Evolutionary conservation across 2,888 invertebrate genomes (phyloP), one percentile per base, ranked within the genome.

Genomic region (Leptopterna dolabrata): DNA sequence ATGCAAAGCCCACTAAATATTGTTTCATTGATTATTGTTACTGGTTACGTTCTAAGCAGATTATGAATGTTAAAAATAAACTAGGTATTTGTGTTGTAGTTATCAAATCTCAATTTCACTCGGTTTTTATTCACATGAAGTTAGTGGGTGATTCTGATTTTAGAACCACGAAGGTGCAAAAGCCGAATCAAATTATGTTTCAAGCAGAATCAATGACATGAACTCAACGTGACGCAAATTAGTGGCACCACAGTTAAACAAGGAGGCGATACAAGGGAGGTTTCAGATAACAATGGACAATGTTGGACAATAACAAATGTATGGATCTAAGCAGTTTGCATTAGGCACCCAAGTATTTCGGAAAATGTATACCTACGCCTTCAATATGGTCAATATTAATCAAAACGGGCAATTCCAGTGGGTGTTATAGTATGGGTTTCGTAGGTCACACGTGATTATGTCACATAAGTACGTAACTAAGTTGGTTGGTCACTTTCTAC

Each of bases 101-200:
- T 19, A 41, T 78, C 51, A 70, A 70, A 63, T 41, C 24, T 83
- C 83, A 36, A 36, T 63, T 45, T 47, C 85, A 85, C 73, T 73
- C 85, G 19, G 19, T 73, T 30, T 81, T 47, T 85, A 85, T 29
- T 85, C 71, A 85, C 85, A 85, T 73, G 41, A 45, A 85, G 85
- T 85, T 85, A 85, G 83, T 83, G 7, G 30, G 76, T 73, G 85
- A 85, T 85, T 85, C 45, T 24, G 45, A 36, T 71, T 81, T 47
- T 1, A 43, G 51, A 51, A 85, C 47, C 43, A 85, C n/a, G 16
- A 81, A 81, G n/a, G 81, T 55, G 81, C 55, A 43, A 83, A 83
- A 83, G 83, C 83, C 27, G 63, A 70, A 83, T 41, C 30, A 83
- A 83, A 83, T 83, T 36, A 30, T n/a, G 16, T 51, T 47, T 70